phyloP scores from a whole-genome alignment of 2,797 vertebrate genomes.

The Lates japonicus region DNA sequence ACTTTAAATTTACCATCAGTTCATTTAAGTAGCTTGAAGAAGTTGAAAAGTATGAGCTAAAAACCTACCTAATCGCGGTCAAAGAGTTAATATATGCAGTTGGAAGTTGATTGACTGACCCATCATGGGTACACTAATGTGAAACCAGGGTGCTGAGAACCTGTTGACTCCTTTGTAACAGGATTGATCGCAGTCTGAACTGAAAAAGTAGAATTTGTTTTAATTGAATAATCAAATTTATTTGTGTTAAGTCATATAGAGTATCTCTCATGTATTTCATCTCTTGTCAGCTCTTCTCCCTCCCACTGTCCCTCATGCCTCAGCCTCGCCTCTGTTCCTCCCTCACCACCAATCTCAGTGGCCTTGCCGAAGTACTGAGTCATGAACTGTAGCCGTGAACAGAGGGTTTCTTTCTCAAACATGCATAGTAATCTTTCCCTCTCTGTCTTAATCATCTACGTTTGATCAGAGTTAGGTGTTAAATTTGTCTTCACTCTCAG shows the following conservation, averaged over 20 bases:
- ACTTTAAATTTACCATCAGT: not conserved
- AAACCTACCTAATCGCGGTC: too few species aligned
- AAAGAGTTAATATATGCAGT: not conserved
- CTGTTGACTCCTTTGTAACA: not conserved
- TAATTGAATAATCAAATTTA: not conserved
- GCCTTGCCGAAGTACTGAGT: conserved; percentile 36
- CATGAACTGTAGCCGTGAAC: conserved; percentile 9
- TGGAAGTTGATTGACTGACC: not conserved
- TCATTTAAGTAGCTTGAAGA: not conserved
- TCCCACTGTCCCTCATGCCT: not conserved
- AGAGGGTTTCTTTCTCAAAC: not conserved
- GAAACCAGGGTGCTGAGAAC: too few species aligned
- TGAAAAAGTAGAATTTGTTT: not conserved
- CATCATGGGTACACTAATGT: too few species aligned
- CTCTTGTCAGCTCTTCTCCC: conserved; percentile 7
- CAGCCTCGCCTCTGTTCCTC: conserved; percentile 12
- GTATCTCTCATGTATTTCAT: not conserved
- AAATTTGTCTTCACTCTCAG: not conserved
- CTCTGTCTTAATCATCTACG: not conserved
- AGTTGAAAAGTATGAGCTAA: not conserved
- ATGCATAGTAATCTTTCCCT: not conserved
- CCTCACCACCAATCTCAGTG: conserved; percentile 34
- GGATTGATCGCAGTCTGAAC: not conserved
- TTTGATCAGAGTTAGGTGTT: not conserved
- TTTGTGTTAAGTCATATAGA: not conserved